These are phyloP conservation scores for Thalassarche chlororhynchos DNA, from an alignment of 2,113 vertebrate species.

Conservation along the genomic window DNA sequence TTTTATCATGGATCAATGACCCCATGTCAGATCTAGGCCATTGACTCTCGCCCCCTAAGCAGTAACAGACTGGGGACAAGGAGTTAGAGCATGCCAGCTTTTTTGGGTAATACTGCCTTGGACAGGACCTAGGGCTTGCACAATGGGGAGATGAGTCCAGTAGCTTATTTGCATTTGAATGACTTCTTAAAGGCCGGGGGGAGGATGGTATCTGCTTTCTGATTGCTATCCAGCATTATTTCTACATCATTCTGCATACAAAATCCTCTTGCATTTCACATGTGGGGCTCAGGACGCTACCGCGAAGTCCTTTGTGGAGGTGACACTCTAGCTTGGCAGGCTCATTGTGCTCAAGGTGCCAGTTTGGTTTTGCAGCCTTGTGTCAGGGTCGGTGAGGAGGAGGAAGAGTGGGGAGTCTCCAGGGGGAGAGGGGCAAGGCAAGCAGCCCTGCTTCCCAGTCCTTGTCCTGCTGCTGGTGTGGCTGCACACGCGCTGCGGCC, in stretches of 20 bases:
- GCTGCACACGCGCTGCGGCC: accelerated
- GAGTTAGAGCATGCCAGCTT: background rate
- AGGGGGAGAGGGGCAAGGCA: background rate
- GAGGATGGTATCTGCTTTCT: background rate
- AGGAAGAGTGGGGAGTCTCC: background rate
- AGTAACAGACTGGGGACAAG: background rate
- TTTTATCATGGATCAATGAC: constrained; percentile 17
- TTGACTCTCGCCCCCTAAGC: background rate
- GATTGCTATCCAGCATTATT: constrained; percentile 3
- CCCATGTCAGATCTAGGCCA: constrained; percentile 31
- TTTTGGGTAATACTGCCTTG: background rate
- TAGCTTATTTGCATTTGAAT: constrained; percentile 12
- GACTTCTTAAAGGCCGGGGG: background rate
- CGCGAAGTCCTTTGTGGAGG: background rate
- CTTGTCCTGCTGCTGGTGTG: background rate
- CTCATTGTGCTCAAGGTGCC: background rate
- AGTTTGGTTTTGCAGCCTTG: background rate
- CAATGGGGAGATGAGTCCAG: background rate
- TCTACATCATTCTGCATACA: constrained; percentile 2
- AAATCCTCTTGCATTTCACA: background rate
- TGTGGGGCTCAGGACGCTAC: background rate
- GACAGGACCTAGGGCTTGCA: background rate
- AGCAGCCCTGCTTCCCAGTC: background rate
- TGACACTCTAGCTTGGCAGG: background rate
- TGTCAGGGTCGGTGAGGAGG: background rate